Percentiles rank a stretch among this genome's conserved stretches.
These are phyloP conservation scores for Orius insidiosus DNA, from an alignment of 1,140 invertebrate species.

Conservation along the genomic window DNA sequence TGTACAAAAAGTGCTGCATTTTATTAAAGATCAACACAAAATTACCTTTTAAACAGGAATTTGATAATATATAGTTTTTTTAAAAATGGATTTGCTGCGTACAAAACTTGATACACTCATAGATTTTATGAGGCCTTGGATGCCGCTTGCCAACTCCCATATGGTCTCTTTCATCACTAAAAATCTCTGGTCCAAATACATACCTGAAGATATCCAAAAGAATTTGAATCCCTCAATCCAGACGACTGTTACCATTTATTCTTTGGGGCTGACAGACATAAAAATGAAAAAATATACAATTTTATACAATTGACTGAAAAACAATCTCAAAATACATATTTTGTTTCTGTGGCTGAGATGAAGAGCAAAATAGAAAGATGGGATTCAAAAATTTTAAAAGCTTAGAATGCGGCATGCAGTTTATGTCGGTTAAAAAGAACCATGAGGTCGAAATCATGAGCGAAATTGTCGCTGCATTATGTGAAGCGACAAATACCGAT, in stretches of 20 bases:
- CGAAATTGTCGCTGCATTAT: conserved; percentile 31
- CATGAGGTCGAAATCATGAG: conserved; percentile 57
- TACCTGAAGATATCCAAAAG: conserved; percentile 35
- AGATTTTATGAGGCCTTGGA: conserved; percentile 35
- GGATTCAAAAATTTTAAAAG: no score
- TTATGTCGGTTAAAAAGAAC: conserved; percentile 47
- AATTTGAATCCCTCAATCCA: conserved; percentile 30
- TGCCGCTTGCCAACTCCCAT: conserved; percentile 53
- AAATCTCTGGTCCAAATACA: conserved; percentile 40
- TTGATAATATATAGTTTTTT: conserved; percentile 9
- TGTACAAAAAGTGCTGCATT: conserved; percentile 24
- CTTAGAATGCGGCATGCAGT: conserved; percentile 19
- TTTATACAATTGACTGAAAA: no score
- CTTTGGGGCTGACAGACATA: neutral
- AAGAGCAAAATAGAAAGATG: no score
- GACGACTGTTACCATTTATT: conserved; percentile 23
- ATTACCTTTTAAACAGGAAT: conserved; percentile 11
- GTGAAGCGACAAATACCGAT: conserved; percentile 19
- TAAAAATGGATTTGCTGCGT: neutral
- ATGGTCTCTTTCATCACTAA: conserved; percentile 63
- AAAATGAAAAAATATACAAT: neutral
- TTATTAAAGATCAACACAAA: conserved; percentile 21
- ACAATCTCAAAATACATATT: no score
- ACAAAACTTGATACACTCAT: conserved; percentile 17
- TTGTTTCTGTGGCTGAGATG: no score